phyloP scores from a whole-genome alignment of 1,140 invertebrate species.

The Macrobrachium nipponense region DNA sequence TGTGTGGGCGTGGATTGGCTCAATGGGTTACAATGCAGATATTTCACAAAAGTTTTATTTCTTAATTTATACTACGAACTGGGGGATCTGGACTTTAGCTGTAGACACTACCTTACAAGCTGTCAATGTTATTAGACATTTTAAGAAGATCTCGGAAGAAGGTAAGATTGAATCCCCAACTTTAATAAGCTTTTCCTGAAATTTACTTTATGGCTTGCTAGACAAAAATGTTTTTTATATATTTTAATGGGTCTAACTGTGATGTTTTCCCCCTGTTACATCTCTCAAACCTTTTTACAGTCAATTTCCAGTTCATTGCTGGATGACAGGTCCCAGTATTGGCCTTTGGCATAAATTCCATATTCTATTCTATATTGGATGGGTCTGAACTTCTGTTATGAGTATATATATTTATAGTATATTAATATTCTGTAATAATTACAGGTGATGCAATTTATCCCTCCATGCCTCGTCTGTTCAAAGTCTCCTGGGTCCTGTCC shows the following conservation, averaged over 20 bases:
- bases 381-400: too few species aligned
- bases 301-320: too few species aligned
- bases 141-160: constrained; percentile 60
- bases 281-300: too few species aligned
- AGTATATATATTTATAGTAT: too few species aligned
- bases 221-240: too few species aligned
- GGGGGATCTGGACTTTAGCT: constrained; percentile 60
- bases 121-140: constrained; percentile 54
- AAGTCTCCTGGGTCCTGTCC: constrained; percentile 57
- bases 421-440: not conserved
- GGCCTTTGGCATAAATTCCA: too few species aligned
- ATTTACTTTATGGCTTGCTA: too few species aligned
- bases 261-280: too few species aligned
- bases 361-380: too few species aligned
- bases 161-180: constrained; percentile 25
- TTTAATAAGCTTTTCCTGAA: not conserved
- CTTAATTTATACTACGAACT: constrained; percentile 59
- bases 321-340: too few species aligned
- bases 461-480: constrained; percentile 38
- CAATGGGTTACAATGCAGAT: constrained; percentile 52
- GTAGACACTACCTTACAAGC: constrained; percentile 59
- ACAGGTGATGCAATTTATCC: constrained; percentile 54
- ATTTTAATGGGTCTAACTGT: too few species aligned
- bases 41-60: constrained; percentile 46
- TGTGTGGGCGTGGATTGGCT: constrained; percentile 59